phyloP scores from a whole-genome alignment of 2,888 invertebrate genomes.

The Acronicta aceris region DNA sequence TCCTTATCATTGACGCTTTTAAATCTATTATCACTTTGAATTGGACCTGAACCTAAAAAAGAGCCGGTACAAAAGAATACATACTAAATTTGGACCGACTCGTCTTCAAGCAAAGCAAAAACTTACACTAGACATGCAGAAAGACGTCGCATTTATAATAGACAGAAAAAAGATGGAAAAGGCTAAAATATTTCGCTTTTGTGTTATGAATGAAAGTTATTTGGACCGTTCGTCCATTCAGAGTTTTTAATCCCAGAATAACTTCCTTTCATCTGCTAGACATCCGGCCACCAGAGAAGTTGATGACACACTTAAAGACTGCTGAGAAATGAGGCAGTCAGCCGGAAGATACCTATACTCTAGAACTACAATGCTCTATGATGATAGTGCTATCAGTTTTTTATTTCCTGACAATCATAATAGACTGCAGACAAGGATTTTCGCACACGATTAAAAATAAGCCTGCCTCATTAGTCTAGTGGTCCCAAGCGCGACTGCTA shows the following conservation, averaged over 20 bases:
- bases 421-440: not conserved
- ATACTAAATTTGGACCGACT: conserved; percentile 10
- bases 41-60: conserved; percentile 10
- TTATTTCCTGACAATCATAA: not conserved
- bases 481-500: too few species aligned
- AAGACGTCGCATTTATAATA: conserved; percentile 33
- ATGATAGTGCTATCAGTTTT: not conserved
- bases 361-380: not conserved
- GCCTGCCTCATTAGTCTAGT: too few species aligned
- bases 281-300: conserved; percentile 55
- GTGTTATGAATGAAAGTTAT: conserved; percentile 48
- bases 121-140: conserved; percentile 20
- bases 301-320: conserved; percentile 51
- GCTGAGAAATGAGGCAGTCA: conserved; percentile 28
- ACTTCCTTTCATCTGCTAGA: conserved; percentile 56
- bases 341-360: conserved; percentile 9
- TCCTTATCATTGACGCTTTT: not conserved
- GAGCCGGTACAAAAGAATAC: conserved; percentile 6
- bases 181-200: conserved; percentile 42
- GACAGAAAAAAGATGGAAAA: conserved; percentile 19
- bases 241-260: conserved; percentile 56
- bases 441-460: not conserved
- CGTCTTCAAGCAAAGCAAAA: conserved; percentile 27
- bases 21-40: conserved; percentile 5
- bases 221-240: conserved; percentile 46